Base-by-base conservation (phyloP, 2,797 vertebrate genomes). In the Micrastur ruficollis region DNA sequence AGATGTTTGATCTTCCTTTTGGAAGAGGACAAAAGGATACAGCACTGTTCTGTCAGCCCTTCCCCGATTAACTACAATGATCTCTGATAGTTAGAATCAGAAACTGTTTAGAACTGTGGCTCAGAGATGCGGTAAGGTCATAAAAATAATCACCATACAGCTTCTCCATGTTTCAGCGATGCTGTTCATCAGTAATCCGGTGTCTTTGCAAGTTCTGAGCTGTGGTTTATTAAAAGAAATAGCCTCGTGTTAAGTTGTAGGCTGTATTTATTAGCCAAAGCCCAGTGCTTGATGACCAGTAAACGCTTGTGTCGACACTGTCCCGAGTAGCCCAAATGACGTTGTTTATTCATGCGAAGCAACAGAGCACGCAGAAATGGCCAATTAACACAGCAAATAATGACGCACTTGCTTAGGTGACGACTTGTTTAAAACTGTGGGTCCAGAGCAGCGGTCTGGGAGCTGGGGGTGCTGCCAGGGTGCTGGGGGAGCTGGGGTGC, bases 261-360 rank as follows among this genome's bases (percentile, higher is more conserved):
- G 42, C 53, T 70, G 23, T 59, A 27, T 52, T 81, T 56, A 32
- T 82, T 21, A 20, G 36, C 38, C 72, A 29, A 9, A 36, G 62
- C 47, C 42, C 32, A 3, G 34, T 17, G 46, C 71, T 52, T 66
- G 38, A 27, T 50, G 21, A 40, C 63, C 71, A 34, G 72, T 25
- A 27, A n/a, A 22, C 47, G 20, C 36, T 53, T 11, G 34, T 13
- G 61, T 7, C 0, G 0, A 13, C 25, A 9, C 62, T 40, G 2
- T 61, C 56, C 40, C 1, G 4, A 14, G 52, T 2, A 42, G 72
- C 49, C 68, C 81, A 34, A 26, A 16, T 50, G 25, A 27, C 0
- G 7, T 8, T 25, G 17, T 61, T 68, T 59, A 32, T 52, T 68
- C 19, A 40, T 56, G 67, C 2, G 4, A n/a, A 42, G 46, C 36